Percentiles rank a stretch among this genome's conserved stretches.
Evolutionary conservation across 2,797 vertebrate species (phyloP).

Genomic region (Oophaga sylvatica): DNA sequence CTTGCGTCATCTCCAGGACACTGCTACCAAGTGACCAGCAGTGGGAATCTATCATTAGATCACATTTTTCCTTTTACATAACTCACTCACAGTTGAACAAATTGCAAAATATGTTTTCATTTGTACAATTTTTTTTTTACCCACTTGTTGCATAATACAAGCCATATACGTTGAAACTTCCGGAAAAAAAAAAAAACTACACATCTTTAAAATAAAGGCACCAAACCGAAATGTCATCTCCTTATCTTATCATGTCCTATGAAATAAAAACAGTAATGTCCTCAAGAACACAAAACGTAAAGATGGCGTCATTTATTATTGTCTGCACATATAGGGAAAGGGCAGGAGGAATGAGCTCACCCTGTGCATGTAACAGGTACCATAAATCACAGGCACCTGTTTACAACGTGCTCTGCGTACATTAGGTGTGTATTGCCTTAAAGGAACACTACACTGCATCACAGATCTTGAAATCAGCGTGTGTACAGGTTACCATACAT

Average conservation of each 20-base stretch:
- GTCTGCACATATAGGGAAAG: not conserved
- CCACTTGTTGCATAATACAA: constrained; percentile 24
- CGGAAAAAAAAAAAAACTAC: not conserved
- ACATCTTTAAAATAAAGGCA: not conserved
- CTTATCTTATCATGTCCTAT: not conserved
- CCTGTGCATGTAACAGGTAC: not conserved
- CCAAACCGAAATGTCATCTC: not conserved
- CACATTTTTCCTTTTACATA: not conserved
- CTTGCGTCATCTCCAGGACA: not conserved
- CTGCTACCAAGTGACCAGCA: not conserved
- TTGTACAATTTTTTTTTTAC: constrained; percentile 26
- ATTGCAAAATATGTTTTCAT: constrained; percentile 47
- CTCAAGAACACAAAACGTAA: too few species aligned
- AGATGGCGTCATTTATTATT: not conserved
- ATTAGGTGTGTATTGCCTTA: not conserved
- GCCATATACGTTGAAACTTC: not conserved
- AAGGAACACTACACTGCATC: not conserved
- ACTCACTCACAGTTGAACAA: constrained; percentile 7
- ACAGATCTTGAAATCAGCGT: not conserved
- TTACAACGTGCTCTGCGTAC: too few species aligned
- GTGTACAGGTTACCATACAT: not conserved
- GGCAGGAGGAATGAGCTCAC: not conserved
- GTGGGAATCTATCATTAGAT: not conserved
- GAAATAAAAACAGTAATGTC: not conserved
- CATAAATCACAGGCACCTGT: not conserved